A percentile compares a stretch with the other conserved stretches of the same genome.
Conservation (phyloP, 2,797 vertebrate species). For the Leucoraja ocellata region DNA sequence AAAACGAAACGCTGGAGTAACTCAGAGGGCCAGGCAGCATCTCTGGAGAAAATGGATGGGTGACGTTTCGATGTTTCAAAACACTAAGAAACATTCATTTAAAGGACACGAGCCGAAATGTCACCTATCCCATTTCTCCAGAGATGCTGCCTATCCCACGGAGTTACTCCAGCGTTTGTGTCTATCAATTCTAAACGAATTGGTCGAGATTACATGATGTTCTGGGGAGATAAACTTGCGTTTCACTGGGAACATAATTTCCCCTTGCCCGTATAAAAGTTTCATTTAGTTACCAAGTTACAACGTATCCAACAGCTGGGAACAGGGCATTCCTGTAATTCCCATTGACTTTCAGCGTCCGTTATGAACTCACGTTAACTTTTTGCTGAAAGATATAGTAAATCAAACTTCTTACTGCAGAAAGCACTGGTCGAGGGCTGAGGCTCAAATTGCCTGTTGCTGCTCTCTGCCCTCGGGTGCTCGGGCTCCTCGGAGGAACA, state of each 20-base stretch:
- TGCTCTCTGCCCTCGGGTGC: neutral
- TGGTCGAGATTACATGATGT: neutral
- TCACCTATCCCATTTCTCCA: too few species aligned
- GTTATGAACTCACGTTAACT: neutral
- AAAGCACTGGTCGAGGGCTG: slow-evolving; percentile 35
- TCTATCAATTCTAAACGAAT: neutral
- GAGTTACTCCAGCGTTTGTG: too few species aligned
- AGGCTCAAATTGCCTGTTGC: slow-evolving; percentile 11
- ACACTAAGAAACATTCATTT: too few species aligned
- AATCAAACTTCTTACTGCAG: slow-evolving; percentile 3
- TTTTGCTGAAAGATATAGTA: neutral
- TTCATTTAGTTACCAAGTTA: neutral
- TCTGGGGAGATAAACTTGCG: neutral
- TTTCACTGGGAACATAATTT: neutral
- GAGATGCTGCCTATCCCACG: too few species aligned
- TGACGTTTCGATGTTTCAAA: too few species aligned
- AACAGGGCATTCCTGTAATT: neutral
- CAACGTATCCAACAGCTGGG: neutral
- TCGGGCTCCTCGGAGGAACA: slow-evolving; percentile 35
- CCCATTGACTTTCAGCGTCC: neutral
- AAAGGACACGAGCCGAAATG: neutral
- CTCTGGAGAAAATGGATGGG: too few species aligned
- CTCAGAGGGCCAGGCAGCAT: too few species aligned
- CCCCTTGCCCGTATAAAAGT: neutral
- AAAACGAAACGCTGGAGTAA: too few species aligned